Conservation (phyloP, 1,140 invertebrate species). For the Melanaphis sacchari region DNA sequence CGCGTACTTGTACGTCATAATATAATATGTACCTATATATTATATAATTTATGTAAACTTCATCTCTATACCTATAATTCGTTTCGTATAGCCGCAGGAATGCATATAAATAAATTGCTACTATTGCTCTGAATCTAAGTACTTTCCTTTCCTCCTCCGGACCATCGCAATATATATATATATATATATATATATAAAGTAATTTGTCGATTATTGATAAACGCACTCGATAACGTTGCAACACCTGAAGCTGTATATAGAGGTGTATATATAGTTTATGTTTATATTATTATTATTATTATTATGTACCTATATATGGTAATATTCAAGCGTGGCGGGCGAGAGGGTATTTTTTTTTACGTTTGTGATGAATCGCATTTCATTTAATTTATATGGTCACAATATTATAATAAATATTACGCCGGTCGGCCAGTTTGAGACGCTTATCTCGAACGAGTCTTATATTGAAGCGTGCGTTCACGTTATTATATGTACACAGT, state of each 20-base stretch:
- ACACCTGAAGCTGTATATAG: not conserved
- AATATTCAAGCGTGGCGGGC: not conserved
- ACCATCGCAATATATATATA: not conserved
- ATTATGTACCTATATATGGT: not conserved
- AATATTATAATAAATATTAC: too few relatives aligned
- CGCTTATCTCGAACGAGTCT: not conserved
- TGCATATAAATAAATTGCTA: not conserved
- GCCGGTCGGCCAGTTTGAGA: not conserved
- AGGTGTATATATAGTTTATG: not conserved
- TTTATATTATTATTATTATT: not conserved
- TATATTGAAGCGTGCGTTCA: not conserved
- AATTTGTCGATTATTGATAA: slow-evolving; percentile 6
- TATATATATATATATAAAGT: not conserved
- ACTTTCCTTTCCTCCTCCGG: not conserved
- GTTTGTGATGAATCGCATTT: not conserved
- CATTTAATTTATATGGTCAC: not conserved
- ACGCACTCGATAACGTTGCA: not conserved
- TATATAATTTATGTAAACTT: not conserved
- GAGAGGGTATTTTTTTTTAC: not conserved
- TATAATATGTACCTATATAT: not conserved
- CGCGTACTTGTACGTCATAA: not conserved
- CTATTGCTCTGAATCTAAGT: not conserved
- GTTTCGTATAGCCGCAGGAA: not conserved
- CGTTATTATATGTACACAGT: not conserved
- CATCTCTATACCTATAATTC: not conserved